Conservation (phyloP, 1,140 invertebrate species). For the Amphibalanus amphitrite region DNA sequence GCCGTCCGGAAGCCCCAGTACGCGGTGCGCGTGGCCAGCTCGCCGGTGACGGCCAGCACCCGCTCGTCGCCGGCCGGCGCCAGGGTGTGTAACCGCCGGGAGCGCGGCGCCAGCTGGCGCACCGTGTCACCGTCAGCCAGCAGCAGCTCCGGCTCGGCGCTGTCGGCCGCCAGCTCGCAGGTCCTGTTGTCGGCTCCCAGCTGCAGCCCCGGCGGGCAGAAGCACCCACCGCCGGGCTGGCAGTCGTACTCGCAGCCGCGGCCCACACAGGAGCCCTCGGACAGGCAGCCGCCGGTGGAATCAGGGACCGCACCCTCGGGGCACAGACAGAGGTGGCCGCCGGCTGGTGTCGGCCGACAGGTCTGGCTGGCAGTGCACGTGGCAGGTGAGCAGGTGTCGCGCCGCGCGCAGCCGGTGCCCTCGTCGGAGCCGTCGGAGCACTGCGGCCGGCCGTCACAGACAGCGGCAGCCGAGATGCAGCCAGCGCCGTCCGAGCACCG, state of each 20-base stretch:
- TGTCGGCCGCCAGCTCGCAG: neutral
- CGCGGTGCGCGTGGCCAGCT: neutral
- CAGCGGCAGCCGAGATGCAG: constrained; percentile 29
- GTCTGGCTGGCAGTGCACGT: neutral
- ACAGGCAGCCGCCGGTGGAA: neutral
- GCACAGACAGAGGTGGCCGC: neutral
- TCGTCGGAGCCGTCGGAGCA: constrained; percentile 26
- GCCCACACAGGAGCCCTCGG: neutral
- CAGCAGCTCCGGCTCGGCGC: neutral
- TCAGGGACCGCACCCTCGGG: neutral
- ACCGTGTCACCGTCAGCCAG: neutral
- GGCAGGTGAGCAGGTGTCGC: neutral
- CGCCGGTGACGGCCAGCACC: neutral
- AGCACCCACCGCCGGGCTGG: neutral
- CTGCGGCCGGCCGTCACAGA: constrained; percentile 34
- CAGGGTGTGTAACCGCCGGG: neutral
- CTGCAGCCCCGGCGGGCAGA: neutral
- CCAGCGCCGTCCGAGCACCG: constrained; percentile 19
- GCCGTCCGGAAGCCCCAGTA: neutral
- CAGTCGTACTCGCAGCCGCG: neutral
- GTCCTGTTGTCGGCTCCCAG: neutral
- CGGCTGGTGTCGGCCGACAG: neutral
- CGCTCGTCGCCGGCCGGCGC: neutral
- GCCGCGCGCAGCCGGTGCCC: constrained; percentile 17
- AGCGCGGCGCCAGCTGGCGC: neutral